Base-by-base conservation (phyloP, 30 jellyfish, hydroid and myxozoan species). In the Sanderia malayensis region DNA sequence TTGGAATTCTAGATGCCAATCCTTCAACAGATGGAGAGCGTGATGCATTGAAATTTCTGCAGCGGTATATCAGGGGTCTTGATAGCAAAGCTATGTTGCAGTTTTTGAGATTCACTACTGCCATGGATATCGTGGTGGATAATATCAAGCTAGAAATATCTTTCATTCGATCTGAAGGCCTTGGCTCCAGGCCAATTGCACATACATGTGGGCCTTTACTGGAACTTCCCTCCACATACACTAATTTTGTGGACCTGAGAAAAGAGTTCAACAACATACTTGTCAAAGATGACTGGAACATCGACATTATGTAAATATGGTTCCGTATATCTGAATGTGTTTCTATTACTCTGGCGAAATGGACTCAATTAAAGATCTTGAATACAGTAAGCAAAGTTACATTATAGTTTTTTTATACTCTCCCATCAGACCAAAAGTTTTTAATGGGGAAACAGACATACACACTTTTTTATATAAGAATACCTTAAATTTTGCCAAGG, bases 171-270 rank as follows among this genome's bases (percentile, higher is more conserved):
- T 17, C 23, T 52, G 73, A 55, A 53, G 88, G 73, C 49, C 64
- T 61, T 58, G 67, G 62, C 55, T 44, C 73, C 44, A 62, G 88
- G 45, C 88, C 88, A 59, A 75, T 75, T 26, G 87, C 87, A 37
- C 87, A 75, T 67, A 75, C 87, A 58, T 75, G 87, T 75, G 87
- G 87, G 37, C 87, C 87, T 15, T 59, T 75, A 44, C 64, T 58
- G 22, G 87, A 75, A 44, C 77, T 75, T 37, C 79, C 79, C 22
- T 62, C 87, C 44, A 75, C 87, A 25, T 75, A 75, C 55, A 60
- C 49, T 61, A 58, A 32, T 45, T 75, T 44, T 41, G 79, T 31
- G 22, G 87, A 75, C 58, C 87, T 75, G 59, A 59, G 87, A 31
- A 67, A 75, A 46, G 87, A 75, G 64, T 75, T 75, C 47, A 59